phyloP scores from a whole-genome alignment of 1,140 invertebrate genomes.

The Aphaenogaster rudis region DNA sequence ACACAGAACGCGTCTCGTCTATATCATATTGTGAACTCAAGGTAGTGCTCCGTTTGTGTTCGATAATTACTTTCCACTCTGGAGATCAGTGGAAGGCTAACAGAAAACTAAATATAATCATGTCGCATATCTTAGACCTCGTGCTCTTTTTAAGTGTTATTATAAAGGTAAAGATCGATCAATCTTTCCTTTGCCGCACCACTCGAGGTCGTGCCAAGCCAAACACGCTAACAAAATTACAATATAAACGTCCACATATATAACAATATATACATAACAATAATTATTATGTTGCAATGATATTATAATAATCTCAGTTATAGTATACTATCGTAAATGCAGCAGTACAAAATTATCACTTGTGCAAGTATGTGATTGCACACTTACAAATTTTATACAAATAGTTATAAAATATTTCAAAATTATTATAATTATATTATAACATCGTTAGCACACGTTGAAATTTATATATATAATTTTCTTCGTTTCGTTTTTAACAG shows the following conservation, averaged over 20 bases:
- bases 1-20: constrained; percentile 9
- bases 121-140: constrained; percentile 46
- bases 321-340: not conserved
- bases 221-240: constrained; percentile 28
- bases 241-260: not conserved
- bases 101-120: constrained; percentile 57
- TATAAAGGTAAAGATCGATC: constrained; percentile 48
- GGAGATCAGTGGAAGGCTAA: constrained; percentile 60
- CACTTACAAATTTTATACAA: not conserved
- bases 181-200: not conserved
- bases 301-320: not conserved
- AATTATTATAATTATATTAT: constrained; percentile 1
- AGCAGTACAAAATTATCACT: not conserved
- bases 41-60: constrained; percentile 41
- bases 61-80: constrained; percentile 73
- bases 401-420: not conserved
- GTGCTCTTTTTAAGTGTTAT: constrained; percentile 52
- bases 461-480: not conserved
- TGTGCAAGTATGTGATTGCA: not conserved
- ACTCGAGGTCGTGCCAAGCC: not conserved
- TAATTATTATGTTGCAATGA: constrained; percentile 8
- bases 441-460: not conserved
- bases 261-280: constrained; percentile 3
- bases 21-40: constrained; percentile 35
- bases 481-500: not conserved